These are phyloP conservation scores for Bombus superbus DNA, from an alignment of 1,140 invertebrate species.

Conservation along the genomic window DNA sequence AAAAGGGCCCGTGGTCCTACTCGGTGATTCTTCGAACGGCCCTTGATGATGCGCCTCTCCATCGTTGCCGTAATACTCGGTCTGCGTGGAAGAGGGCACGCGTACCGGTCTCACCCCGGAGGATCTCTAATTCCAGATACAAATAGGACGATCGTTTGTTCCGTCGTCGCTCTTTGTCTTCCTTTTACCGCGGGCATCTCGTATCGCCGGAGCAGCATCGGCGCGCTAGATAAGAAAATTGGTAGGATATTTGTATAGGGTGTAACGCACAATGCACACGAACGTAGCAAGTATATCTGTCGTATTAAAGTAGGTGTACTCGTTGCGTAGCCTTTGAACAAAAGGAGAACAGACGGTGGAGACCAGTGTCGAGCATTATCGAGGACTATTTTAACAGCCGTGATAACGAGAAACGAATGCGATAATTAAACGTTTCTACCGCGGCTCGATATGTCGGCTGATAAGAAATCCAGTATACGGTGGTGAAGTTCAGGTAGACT, in stretches of 20 bases:
- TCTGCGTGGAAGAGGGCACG: not conserved
- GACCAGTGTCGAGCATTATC: too few species aligned
- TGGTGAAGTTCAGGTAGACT: not conserved
- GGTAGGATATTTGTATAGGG: not conserved
- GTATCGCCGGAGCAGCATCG: not conserved
- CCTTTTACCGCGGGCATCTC: too few species aligned
- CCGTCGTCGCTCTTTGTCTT: not conserved
- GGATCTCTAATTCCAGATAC: slow-evolving; percentile 1
- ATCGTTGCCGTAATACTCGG: not conserved
- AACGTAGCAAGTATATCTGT: not conserved
- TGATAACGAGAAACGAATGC: not conserved
- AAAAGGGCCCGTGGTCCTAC: slow-evolving; percentile 25
- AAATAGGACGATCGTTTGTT: slow-evolving; percentile 14
- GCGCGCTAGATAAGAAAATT: not conserved
- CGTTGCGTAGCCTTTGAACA: not conserved
- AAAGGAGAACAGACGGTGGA: not conserved
- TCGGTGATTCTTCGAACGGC: slow-evolving; percentile 22
- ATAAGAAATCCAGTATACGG: not conserved
- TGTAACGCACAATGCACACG: too few species aligned
- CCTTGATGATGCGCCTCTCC: slow-evolving; percentile 9
- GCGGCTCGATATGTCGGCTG: slow-evolving; percentile 12
- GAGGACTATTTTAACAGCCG: too few species aligned
- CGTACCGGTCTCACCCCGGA: not conserved
- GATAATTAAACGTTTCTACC: slow-evolving; percentile 24
- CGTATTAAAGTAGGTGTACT: not conserved